phyloP scores from a whole-genome alignment of 2,888 invertebrate genomes.

The Busseola fusca region DNA sequence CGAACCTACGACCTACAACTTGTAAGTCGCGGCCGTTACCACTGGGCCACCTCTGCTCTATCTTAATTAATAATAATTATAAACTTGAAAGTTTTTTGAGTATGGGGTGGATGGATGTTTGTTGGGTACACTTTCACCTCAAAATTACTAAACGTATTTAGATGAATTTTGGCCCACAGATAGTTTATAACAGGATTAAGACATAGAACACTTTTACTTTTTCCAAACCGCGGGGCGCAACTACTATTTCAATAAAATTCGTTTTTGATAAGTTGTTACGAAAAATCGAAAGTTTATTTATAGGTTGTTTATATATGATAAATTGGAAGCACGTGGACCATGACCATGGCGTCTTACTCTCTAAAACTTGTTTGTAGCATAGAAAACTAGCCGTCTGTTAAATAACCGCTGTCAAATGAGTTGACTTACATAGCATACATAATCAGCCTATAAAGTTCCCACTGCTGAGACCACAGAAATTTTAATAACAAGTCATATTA shows the following conservation, averaged over 20 bases:
- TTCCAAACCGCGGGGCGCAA: not conserved
- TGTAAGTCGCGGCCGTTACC: no score
- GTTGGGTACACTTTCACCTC: not conserved
- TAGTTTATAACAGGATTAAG: not conserved
- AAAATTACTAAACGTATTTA: not conserved
- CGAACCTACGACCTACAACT: no score
- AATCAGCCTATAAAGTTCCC: no score
- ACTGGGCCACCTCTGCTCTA: no score
- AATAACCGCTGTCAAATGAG: not conserved
- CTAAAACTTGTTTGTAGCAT: slow-evolving; percentile 1
- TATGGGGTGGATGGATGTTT: not conserved
- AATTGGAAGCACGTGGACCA: slow-evolving; percentile 17
- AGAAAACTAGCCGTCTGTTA: not conserved
- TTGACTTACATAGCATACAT: not conserved
- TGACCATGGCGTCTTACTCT: slow-evolving; percentile 5
- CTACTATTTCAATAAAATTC: slow-evolving; percentile 23
- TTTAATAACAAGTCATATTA: no score
- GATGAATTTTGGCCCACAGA: not conserved
- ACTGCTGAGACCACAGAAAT: no score
- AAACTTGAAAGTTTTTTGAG: not conserved
- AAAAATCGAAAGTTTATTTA: slow-evolving; percentile 45
- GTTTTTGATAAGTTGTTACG: slow-evolving; percentile 23
- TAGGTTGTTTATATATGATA: not conserved
- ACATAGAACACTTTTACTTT: not conserved
- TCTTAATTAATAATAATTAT: not conserved